phyloP scores from a whole-genome alignment of 2,797 vertebrate genomes.

The Microcaecilia unicolor region DNA sequence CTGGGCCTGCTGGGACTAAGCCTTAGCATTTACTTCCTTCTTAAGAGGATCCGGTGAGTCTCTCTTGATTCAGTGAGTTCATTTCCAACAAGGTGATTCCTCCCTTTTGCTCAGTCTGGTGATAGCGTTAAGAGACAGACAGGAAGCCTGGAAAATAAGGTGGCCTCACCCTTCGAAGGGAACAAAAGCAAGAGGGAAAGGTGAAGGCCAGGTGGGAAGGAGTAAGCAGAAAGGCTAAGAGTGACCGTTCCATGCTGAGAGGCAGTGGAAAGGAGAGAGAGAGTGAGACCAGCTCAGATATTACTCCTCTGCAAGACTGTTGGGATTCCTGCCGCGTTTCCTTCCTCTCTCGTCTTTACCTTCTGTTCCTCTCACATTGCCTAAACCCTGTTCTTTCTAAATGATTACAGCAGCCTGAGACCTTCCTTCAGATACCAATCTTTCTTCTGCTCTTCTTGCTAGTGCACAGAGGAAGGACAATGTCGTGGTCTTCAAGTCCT shows the following conservation, averaged over 20 bases:
- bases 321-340: no score
- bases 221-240: conserved; percentile 6
- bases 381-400: no score
- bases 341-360: no score
- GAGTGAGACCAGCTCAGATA: no score
- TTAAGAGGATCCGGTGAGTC: conserved; percentile 39
- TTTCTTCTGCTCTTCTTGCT: not conserved
- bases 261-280: not conserved
- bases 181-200: not conserved
- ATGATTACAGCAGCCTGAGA: no score
- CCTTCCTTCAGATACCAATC: not conserved
- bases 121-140: no score
- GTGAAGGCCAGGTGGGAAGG: not conserved
- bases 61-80: not conserved
- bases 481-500: not conserved
- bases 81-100: conserved; percentile 1
- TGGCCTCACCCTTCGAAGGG: no score
- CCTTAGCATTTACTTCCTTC: conserved; percentile 19
- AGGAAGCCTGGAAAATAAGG: no score
- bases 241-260: conserved; percentile 13
- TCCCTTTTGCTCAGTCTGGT: no score
- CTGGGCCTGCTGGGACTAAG: conserved; percentile 23
- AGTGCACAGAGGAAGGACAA: not conserved
- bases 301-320: no score
- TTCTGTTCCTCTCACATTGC: no score